Evolutionary conservation across 2,113 vertebrate genomes (phyloP).

Genomic region (Pseudois nayaur): DNA sequence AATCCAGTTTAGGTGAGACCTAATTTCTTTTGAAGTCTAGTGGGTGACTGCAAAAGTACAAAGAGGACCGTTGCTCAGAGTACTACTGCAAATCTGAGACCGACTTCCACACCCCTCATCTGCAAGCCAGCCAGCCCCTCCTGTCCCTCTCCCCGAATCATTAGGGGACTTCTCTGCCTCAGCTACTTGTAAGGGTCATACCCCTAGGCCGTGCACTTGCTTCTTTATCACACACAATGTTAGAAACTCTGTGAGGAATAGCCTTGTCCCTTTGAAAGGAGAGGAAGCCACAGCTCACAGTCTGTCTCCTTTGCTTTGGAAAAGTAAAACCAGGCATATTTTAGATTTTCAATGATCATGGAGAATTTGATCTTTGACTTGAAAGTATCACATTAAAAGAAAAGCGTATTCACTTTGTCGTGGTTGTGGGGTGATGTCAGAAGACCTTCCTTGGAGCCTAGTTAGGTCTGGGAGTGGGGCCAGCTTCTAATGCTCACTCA

Average conservation of each 20-base stretch:
- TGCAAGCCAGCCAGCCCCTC: neutral
- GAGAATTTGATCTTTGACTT: conserved; percentile 14
- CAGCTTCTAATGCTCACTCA: neutral
- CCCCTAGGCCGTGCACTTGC: conserved; percentile 16
- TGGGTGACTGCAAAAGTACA: conserved; percentile 55
- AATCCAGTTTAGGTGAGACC: conserved; percentile 71
- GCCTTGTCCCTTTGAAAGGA: neutral
- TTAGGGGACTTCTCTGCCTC: neutral
- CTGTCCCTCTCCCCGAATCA: neutral
- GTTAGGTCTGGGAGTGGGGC: neutral
- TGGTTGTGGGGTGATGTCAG: neutral
- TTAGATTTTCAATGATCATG: neutral
- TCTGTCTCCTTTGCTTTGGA: neutral
- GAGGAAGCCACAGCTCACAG: neutral
- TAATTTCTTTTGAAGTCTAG: conserved; percentile 66
- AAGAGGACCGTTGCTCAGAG: conserved; percentile 36
- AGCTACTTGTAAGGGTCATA: neutral
- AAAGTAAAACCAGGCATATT: neutral
- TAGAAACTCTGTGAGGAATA: neutral
- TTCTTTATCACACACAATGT: conserved; percentile 48
- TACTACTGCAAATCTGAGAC: neutral
- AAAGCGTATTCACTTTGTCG: neutral
- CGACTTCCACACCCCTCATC: conserved; percentile 8
- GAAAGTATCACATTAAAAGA: neutral
- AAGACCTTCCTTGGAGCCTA: neutral